Conservation (phyloP, 2,113 vertebrate species). For the Chloropsis cyanopogon region DNA sequence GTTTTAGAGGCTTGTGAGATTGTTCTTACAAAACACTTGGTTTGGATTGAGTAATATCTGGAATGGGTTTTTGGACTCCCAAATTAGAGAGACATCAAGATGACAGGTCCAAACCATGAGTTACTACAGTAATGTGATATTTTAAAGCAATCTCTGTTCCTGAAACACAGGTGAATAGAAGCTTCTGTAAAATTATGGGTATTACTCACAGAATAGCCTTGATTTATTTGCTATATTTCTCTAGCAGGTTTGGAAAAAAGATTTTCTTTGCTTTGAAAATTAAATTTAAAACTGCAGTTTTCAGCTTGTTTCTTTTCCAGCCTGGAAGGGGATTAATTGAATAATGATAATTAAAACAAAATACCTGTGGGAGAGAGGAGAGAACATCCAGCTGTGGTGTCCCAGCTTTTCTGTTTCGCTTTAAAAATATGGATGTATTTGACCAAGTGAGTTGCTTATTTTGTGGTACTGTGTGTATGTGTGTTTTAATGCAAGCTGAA, state of each 20-base stretch:
- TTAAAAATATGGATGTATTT: not conserved
- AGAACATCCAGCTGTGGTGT: not conserved
- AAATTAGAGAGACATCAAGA: slow-evolving; percentile 14
- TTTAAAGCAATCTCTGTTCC: slow-evolving; percentile 17
- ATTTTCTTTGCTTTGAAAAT: slow-evolving; percentile 9
- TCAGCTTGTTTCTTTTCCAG: not conserved
- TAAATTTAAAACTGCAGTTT: not conserved
- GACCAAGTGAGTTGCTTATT: not conserved
- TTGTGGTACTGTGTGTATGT: not conserved
- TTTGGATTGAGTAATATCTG: slow-evolving; percentile 5
- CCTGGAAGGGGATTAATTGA: not conserved
- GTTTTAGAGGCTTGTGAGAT: slow-evolving; percentile 6
- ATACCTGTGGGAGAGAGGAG: not conserved
- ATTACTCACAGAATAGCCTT: not conserved
- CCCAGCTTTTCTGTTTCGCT: not conserved
- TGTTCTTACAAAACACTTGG: slow-evolving; percentile 5
- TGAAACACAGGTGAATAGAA: not conserved
- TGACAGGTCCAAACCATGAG: slow-evolving; percentile 5
- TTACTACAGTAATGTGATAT: slow-evolving; percentile 1
- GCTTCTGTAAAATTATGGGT: not conserved
- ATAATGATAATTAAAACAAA: not conserved
- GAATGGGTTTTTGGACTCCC: slow-evolving; percentile 25
- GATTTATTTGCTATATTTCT: slow-evolving; percentile 15
- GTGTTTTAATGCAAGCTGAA: not conserved
- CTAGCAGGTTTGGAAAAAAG: not conserved